These are phyloP conservation scores for Sarcophaga rosellei DNA, from an alignment of 2,888 invertebrate species.

Conservation along the genomic window DNA sequence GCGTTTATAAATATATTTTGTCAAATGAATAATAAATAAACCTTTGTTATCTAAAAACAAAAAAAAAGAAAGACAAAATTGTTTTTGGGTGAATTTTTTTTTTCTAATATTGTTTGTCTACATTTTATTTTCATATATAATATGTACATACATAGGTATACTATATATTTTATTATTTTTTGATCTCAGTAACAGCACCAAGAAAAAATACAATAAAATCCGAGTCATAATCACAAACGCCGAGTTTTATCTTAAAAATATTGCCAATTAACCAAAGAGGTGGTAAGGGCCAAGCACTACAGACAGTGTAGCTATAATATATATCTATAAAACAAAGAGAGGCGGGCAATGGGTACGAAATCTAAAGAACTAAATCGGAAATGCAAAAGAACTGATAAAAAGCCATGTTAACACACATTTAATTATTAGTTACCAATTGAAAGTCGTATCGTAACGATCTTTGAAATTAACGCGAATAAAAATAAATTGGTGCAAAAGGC, in stretches of 20 bases:
- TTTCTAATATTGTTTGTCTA: not conserved
- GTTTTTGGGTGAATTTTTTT: constrained; percentile 31
- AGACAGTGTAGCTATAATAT: no score
- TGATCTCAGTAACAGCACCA: not conserved
- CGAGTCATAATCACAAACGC: not conserved
- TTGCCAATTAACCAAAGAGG: not conserved
- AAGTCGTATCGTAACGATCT: constrained; percentile 70
- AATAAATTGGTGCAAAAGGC: not conserved
- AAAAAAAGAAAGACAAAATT: not conserved
- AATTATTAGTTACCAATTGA: constrained; percentile 76
- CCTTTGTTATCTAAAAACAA: not conserved
- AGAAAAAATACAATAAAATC: not conserved
- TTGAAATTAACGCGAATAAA: not conserved
- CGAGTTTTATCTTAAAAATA: constrained; percentile 15
- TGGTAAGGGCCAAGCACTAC: not conserved
- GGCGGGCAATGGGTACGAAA: no score
- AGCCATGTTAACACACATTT: constrained; percentile 75
- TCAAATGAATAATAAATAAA: not conserved
- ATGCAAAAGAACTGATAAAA: constrained; percentile 71
- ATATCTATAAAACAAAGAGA: no score
- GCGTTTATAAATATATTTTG: not conserved
- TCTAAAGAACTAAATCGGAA: constrained; percentile 20
- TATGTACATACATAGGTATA: not conserved
- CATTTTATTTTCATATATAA: no score
- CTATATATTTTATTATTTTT: not conserved